phyloP scores from a whole-genome alignment of 2,113 vertebrate genomes.

The Megalops atlanticus region DNA sequence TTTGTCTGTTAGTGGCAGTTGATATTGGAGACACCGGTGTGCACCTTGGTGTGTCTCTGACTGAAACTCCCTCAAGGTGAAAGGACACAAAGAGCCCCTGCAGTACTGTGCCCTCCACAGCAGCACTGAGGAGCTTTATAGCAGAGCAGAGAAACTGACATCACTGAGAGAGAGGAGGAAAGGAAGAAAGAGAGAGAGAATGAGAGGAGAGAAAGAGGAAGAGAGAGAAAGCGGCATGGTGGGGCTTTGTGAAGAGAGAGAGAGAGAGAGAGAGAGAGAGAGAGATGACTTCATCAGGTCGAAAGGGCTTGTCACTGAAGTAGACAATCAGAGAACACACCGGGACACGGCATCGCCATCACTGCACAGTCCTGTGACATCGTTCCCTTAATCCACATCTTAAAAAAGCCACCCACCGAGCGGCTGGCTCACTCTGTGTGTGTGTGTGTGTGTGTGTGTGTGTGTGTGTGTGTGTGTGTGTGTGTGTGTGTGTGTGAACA shows the following conservation, averaged over 20 bases:
- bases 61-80: not conserved
- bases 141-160: not conserved
- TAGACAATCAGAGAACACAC: not conserved
- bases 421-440: not conserved
- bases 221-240: not conserved
- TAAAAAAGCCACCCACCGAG: not conserved
- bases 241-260: not conserved
- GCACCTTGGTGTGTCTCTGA: no score
- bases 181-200: not conserved
- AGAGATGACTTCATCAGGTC: not conserved
- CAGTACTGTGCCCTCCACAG: not conserved
- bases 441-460: not conserved
- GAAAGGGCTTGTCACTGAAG: not conserved
- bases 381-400: not conserved
- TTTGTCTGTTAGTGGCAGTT: no score
- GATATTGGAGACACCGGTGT: no score
- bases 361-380: not conserved
- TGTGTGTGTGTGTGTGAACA: not conserved
- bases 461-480: no score
- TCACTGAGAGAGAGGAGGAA: conserved; percentile 6
- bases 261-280: not conserved
- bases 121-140: not conserved
- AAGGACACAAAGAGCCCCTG: not conserved
- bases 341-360: not conserved
- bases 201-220: not conserved